Percentiles rank a stretch among this genome's conserved stretches.
Conservation (phyloP, 1,140 invertebrate species). For the Lucilia cuprina region DNA sequence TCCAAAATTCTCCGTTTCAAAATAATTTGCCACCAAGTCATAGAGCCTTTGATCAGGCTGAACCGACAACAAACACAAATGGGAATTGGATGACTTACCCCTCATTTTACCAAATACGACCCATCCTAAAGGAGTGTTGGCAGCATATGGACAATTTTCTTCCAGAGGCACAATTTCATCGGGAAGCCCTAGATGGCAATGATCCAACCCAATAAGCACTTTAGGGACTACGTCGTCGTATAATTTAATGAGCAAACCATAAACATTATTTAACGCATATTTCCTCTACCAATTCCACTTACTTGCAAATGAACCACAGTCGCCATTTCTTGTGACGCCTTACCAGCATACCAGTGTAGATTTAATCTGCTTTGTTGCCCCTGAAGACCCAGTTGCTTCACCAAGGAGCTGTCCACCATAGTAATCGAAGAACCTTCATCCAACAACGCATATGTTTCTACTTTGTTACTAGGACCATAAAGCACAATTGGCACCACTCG, state of each 20-base stretch:
- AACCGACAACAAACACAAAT: background rate
- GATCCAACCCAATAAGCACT: too few species aligned
- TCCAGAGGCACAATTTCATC: background rate
- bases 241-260: background rate
- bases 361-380: slow-evolving; percentile 22
- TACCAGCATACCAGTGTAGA: slow-evolving; percentile 12
- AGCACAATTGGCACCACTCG: slow-evolving; percentile 38
- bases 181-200: too few species aligned
- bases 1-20: background rate
- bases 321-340: background rate
- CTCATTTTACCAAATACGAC: background rate
- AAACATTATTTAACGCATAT: background rate
- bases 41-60: background rate
- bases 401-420: slow-evolving; percentile 37
- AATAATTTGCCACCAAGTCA: slow-evolving; percentile 7
- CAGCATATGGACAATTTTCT: background rate
- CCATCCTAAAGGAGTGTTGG: background rate
- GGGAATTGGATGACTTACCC: background rate
- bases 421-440: slow-evolving; percentile 44
- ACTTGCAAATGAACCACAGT: background rate
- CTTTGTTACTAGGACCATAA: background rate
- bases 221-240: too few species aligned
- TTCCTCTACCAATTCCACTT: background rate
- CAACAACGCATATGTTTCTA: slow-evolving; percentile 38
- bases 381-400: slow-evolving; percentile 23